These are phyloP conservation scores for Apaloderma vittatum DNA, from an alignment of 2,113 vertebrate genomes.

Conservation along the genomic window DNA sequence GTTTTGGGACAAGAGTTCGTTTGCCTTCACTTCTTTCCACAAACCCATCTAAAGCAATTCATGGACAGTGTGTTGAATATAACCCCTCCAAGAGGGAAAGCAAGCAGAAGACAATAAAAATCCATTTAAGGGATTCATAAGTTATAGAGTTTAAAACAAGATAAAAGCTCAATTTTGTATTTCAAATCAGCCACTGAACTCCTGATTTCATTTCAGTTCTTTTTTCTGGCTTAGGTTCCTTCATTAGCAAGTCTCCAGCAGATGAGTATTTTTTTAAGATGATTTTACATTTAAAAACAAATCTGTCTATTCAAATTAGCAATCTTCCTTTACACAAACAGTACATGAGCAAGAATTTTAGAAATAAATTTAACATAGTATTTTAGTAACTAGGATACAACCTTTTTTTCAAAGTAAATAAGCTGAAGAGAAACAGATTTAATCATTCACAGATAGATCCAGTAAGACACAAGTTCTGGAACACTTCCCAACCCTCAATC, in stretches of 20 bases:
- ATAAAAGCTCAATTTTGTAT: not conserved
- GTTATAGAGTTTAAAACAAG: not conserved
- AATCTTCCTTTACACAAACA: slow-evolving; percentile 1
- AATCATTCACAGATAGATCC: not conserved
- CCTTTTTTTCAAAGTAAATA: not conserved
- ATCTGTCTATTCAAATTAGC: slow-evolving; percentile 16
- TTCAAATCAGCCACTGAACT: slow-evolving; percentile 1
- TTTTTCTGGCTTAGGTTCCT: slow-evolving; percentile 1
- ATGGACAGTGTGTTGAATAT: not conserved
- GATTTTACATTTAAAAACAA: slow-evolving; percentile 18
- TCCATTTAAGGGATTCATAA: not conserved
- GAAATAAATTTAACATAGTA: not conserved
- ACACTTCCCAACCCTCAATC: not conserved
- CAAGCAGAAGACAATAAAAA: not conserved
- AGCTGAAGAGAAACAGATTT: slow-evolving; percentile 33
- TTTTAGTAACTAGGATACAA: slow-evolving; percentile 14
- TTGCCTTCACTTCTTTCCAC: not conserved
- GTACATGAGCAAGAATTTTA: not conserved
- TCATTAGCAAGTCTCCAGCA: slow-evolving; percentile 3
- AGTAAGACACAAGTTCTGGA: not conserved
- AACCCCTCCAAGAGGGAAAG: not conserved
- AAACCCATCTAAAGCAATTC: not conserved
- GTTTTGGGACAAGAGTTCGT: not conserved
- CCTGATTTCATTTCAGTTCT: not conserved
- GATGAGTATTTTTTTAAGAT: not conserved